Evolutionary conservation across 1,140 invertebrate species (phyloP).

Genomic region (Temnothorax curvispinosus): DNA sequence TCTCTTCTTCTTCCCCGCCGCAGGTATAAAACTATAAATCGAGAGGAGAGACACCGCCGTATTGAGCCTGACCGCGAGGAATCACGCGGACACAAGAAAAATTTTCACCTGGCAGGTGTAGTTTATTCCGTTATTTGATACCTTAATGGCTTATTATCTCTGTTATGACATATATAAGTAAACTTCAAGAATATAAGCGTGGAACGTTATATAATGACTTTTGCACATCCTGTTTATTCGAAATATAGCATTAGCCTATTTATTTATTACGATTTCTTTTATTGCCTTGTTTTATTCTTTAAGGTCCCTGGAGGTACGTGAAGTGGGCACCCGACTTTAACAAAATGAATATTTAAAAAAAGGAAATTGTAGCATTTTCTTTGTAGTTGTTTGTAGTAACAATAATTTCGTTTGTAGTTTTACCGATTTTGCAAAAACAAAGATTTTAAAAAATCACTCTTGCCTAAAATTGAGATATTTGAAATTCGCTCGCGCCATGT

Average conservation of each 20-base stretch:
- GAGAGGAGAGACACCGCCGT: conserved; percentile 67
- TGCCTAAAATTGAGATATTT: too few relatives aligned
- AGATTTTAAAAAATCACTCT: too few relatives aligned
- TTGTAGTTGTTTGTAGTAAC: too few relatives aligned
- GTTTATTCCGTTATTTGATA: neutral
- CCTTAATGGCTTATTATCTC: neutral
- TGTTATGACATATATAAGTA: neutral
- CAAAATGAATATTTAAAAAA: too few relatives aligned
- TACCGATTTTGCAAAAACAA: too few relatives aligned
- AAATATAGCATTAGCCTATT: neutral
- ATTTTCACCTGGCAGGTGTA: conserved; percentile 48
- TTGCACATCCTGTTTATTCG: neutral
- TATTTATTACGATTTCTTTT: neutral
- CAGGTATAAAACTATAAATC: conserved; percentile 82
- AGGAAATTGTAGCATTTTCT: too few relatives aligned
- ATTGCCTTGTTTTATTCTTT: neutral
- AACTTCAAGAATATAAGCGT: neutral
- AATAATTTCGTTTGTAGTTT: too few relatives aligned
- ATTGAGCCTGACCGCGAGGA: conserved; percentile 65
- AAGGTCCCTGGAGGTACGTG: too few relatives aligned
- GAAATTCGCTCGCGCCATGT: too few relatives aligned
- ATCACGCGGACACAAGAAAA: conserved; percentile 61
- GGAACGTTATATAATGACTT: neutral
- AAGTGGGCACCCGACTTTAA: too few relatives aligned
- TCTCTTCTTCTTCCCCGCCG: conserved; percentile 74